Evolutionary conservation across 2,797 vertebrate species (phyloP), one percentile per base, ranked within the genome.

Genomic region (Syncerus caffer): DNA sequence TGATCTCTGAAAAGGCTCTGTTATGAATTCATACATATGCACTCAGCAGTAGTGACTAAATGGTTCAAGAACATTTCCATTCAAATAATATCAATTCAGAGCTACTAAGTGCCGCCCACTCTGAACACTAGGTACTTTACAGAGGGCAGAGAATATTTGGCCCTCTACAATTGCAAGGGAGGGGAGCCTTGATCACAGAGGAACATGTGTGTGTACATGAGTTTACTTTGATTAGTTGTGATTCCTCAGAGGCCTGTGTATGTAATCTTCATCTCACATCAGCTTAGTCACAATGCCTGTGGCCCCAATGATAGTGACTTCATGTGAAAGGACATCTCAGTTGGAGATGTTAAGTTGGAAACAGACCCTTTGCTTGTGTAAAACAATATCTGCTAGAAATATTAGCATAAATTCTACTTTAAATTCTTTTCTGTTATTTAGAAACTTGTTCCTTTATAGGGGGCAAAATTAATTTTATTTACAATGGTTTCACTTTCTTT

Each of bases 401-500:
- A 84, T 96, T 78, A 97, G 8, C 67, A 93, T 95, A 74, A 14
- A 53, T 25, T 15, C 92, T 58, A 79, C 71, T 98, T 98, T 91
- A 92, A 96, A 95, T 98, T 96, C 17, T 95, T 90, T 82, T 38
- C 62, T 93, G 10, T 83, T 80, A 91, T 95, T 97, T 92, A 93
- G 51, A 97, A 90, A 93, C 87, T 96, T 96, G 25, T 34, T 51
- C 25, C 19, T 47, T 6, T 79, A 62, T 96, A 27, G 76, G 50
- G 29, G 94, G 53, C 34, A 85, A 86, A 95, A 97, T 80, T 42
- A 4, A 95, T 96, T 98, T 97, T 98, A 58, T 93, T 98, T 97
- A 87, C 51, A 50, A 13, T 92, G 64, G 50, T 85, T 62, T 85
- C 87, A 38, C 92, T 98, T 97, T 95, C 96, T 38, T 84, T 93